A percentile compares a stretch with the other conserved stretches of the same genome.
Evolutionary conservation across 2,888 invertebrate species (phyloP).

Genomic region (Venusia cambrica): DNA sequence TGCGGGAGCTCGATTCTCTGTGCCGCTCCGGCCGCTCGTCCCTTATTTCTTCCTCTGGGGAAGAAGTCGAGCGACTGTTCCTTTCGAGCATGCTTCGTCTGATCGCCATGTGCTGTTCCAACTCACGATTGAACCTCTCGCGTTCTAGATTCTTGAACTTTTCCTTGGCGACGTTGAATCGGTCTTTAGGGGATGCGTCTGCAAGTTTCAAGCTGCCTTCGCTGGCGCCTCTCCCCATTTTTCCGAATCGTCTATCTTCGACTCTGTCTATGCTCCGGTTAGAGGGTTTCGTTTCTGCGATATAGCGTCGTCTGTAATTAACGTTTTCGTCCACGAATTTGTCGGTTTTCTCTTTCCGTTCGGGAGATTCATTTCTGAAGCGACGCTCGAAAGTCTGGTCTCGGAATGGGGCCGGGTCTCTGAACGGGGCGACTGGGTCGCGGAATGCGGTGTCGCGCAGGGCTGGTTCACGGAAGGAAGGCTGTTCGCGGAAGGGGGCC

Average conservation of each 20-base stretch:
- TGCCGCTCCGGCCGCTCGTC: constrained; percentile 73
- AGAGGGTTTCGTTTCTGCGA: constrained; percentile 71
- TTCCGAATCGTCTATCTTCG: constrained; percentile 72
- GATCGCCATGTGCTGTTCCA: constrained; percentile 76
- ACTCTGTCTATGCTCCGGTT: constrained; percentile 67
- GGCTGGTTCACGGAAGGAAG: constrained; percentile 49
- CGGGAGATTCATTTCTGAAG: constrained; percentile 64
- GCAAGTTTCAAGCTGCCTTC: constrained; percentile 69
- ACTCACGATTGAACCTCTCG: constrained; percentile 82
- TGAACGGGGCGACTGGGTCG: constrained; percentile 54
- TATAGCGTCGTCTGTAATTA: constrained; percentile 73
- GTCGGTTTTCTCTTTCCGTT: constrained; percentile 64
- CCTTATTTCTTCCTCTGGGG: constrained; percentile 75
- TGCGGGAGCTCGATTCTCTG: constrained; percentile 64
- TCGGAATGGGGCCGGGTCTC: constrained; percentile 38
- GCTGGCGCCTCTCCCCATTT: constrained; percentile 66
- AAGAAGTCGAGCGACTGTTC: constrained; percentile 78
- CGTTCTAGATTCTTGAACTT: constrained; percentile 91
- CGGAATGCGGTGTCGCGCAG: too few species aligned
- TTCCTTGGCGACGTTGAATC: constrained; percentile 93
- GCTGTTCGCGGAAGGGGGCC: constrained; percentile 43
- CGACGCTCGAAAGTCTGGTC: constrained; percentile 61
- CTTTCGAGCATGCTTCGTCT: constrained; percentile 74
- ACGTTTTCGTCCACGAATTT: constrained; percentile 59
- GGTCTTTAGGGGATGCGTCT: constrained; percentile 84